A percentile compares a stretch with the other conserved stretches of the same genome.
phyloP scores from a whole-genome alignment of 2,888 invertebrate species.

The Netelia inedita region DNA sequence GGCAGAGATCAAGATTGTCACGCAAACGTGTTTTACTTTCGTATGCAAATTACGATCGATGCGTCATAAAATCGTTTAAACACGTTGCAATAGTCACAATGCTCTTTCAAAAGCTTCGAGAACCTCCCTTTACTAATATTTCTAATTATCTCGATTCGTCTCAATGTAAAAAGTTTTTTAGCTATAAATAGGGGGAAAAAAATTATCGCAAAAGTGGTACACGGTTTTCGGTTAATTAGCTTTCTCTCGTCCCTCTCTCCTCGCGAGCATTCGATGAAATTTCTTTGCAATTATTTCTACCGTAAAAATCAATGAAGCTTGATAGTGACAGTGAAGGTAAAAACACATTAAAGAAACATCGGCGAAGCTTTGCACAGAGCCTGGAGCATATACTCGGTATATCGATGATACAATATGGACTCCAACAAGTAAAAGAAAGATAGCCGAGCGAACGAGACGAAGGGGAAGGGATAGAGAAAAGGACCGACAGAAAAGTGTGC shows the following conservation, averaged over 20 bases:
- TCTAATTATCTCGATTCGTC: neutral
- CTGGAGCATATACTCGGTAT: constrained; percentile 34
- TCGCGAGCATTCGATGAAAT: constrained; percentile 47
- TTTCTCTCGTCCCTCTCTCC: constrained; percentile 18
- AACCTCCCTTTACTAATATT: neutral
- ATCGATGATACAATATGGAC: constrained; percentile 15
- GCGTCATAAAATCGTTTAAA: neutral
- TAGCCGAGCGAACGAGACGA: neutral
- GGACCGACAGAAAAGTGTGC: constrained; percentile 14
- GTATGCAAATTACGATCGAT: neutral
- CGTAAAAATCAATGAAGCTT: constrained; percentile 64
- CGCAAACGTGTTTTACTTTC: constrained; percentile 16
- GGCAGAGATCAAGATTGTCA: constrained; percentile 46
- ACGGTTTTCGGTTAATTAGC: constrained; percentile 52
- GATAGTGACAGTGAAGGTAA: constrained; percentile 28
- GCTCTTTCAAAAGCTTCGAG: neutral
- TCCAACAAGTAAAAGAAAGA: neutral
- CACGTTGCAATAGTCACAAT: neutral
- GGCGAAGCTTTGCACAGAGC: constrained; percentile 18
- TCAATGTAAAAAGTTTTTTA: neutral
- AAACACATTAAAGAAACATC: constrained; percentile 55
- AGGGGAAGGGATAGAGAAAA: constrained; percentile 12
- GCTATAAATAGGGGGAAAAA: constrained; percentile 1
- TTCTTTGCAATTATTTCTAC: constrained; percentile 61
- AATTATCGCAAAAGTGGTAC: constrained; percentile 36